Conservation (phyloP, 2,797 vertebrate species). For the Catharus ustulatus region DNA sequence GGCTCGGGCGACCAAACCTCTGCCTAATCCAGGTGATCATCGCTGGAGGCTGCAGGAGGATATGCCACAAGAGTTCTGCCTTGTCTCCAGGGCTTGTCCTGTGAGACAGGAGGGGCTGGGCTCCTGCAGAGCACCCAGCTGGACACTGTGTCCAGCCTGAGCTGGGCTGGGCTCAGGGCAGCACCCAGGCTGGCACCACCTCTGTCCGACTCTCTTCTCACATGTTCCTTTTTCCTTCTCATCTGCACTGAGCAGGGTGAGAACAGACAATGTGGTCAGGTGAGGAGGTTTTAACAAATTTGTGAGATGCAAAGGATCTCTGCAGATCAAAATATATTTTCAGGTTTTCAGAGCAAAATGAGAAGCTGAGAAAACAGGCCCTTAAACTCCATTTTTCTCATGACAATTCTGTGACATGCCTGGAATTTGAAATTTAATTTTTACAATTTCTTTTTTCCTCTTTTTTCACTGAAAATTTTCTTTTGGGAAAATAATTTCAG, state of each 20-base stretch:
- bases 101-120: not conserved
- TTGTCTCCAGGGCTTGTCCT: not conserved
- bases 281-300: not conserved
- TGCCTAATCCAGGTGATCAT: not conserved
- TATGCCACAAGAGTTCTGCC: not conserved
- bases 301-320: not conserved
- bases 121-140: not conserved
- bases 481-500: not conserved
- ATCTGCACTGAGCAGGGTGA: not conserved
- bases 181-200: not conserved
- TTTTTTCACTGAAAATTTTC: not conserved
- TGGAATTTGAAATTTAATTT: not conserved
- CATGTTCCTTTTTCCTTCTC: not conserved
- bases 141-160: accelerated
- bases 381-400: not conserved
- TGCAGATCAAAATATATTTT: not conserved
- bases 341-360: not conserved
- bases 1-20: not conserved
- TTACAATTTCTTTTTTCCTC: not conserved
- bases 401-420: not conserved
- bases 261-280: not conserved
- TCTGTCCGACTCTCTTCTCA: not conserved
- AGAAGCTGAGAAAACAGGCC: not conserved
- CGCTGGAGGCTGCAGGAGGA: not conserved
- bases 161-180: not conserved